Percentiles rank a stretch among this genome's conserved stretches.
These are phyloP conservation scores for Lophotis ruficrista DNA, from an alignment of 2,113 vertebrate species.

Conservation along the genomic window DNA sequence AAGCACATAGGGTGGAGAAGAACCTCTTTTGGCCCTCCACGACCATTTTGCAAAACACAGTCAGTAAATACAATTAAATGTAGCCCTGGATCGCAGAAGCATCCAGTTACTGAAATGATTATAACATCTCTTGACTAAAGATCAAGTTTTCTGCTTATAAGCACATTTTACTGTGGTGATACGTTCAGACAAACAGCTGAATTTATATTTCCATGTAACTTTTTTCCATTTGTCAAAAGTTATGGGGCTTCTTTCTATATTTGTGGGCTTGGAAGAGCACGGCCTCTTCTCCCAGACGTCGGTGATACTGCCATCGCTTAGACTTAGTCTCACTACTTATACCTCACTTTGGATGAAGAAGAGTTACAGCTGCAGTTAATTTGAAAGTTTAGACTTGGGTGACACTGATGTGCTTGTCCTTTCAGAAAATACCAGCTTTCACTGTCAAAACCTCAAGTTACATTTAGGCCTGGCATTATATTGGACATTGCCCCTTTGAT, in stretches of 20 bases:
- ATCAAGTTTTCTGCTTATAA: constrained; percentile 1
- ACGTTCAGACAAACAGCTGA: neutral
- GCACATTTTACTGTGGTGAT: neutral
- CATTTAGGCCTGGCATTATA: neutral
- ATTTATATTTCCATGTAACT: neutral
- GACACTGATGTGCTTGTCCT: neutral
- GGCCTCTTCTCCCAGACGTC: neutral
- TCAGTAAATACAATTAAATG: neutral
- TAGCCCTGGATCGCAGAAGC: neutral
- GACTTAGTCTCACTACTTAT: neutral
- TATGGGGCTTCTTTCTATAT: neutral
- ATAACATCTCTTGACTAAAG: neutral
- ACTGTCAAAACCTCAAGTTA: neutral
- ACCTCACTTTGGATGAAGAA: neutral
- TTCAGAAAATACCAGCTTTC: neutral
- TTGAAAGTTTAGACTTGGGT: neutral
- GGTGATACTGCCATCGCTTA: neutral
- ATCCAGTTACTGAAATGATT: neutral
- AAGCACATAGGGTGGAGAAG: neutral
- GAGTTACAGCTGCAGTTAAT: neutral
- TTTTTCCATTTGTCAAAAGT: neutral
- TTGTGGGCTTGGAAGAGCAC: neutral
- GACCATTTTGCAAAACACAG: neutral
- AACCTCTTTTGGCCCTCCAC: neutral
- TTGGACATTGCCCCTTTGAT: neutral